A percentile compares a stretch with the other conserved stretches of the same genome.
These are phyloP conservation scores for Syritta pipiens DNA, from an alignment of 2,888 invertebrate genomes.

Conservation along the genomic window DNA sequence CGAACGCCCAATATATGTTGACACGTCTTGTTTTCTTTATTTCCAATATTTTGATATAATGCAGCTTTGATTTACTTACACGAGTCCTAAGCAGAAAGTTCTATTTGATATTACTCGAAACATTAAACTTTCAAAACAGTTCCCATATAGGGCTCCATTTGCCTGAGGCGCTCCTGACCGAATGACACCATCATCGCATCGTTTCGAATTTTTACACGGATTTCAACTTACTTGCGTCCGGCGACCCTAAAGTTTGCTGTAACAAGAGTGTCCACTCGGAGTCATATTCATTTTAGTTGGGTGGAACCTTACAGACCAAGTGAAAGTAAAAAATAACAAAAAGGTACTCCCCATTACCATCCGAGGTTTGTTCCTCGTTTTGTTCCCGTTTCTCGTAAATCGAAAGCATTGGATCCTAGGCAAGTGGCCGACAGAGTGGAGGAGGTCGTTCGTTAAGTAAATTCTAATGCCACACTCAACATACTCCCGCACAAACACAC, in stretches of 20 bases:
- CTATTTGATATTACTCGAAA: too few species aligned
- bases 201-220: conserved; percentile 6
- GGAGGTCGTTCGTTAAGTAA: conserved; percentile 23
- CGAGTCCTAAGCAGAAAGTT: too few species aligned
- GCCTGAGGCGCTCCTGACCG: conserved; percentile 3
- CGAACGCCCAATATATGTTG: too few species aligned
- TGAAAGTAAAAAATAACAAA: neutral
- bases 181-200: neutral
- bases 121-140: too few species aligned
- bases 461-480: conserved; percentile 26
- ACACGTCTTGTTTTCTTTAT: too few species aligned
- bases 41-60: too few species aligned
- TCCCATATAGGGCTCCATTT: too few species aligned
- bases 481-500: too few species aligned
- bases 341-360: neutral
- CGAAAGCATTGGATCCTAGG: neutral
- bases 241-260: conserved; percentile 22
- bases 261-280: conserved; percentile 14
- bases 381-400: conserved; percentile 16
- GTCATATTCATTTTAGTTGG: conserved; percentile 17
- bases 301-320: neutral
- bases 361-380: neutral
- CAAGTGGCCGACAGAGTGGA: neutral
- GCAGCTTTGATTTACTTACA: too few species aligned
- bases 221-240: conserved; percentile 21